phyloP scores from a whole-genome alignment of 2,113 vertebrate genomes.

The Notarius lentiginosus region DNA sequence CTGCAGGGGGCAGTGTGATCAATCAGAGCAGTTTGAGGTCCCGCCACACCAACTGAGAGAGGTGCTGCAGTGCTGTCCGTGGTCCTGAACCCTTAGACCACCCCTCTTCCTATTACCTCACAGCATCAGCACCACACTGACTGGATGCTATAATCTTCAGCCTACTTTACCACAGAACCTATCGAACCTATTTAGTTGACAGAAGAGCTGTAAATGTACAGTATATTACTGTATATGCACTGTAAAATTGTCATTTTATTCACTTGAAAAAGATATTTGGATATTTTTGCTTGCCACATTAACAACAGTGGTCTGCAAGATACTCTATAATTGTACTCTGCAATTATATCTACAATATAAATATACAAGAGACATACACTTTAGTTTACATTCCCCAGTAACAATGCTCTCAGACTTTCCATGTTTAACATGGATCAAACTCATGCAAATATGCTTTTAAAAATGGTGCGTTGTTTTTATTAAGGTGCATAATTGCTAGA shows the following conservation, averaged over 20 bases:
- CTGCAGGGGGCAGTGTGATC: constrained; percentile 51
- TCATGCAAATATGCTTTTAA: background rate
- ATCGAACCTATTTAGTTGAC: background rate
- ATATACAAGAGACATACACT: background rate
- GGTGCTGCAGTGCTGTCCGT: constrained; percentile 69
- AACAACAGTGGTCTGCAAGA: background rate
- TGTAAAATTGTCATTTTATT: background rate
- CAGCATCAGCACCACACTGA: background rate
- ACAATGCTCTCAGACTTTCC: background rate
- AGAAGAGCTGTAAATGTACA: background rate
- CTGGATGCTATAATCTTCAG: background rate
- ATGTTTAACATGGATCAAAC: background rate
- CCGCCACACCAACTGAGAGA: constrained; percentile 47
- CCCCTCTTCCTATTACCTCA: constrained; percentile 61
- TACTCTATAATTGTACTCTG: too few relatives aligned
- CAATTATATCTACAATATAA: too few relatives aligned
- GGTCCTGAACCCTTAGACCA: constrained; percentile 72
- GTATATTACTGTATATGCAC: background rate
- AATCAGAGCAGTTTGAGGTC: constrained; percentile 42
- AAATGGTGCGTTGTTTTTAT: background rate
- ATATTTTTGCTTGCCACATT: background rate
- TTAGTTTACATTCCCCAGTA: background rate
- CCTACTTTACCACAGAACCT: background rate
- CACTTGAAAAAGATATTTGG: background rate
- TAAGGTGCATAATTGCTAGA: background rate